A percentile compares a stretch with the other conserved stretches of the same genome.
These are phyloP conservation scores for Siniperca obscura DNA, from an alignment of 2,797 vertebrate genomes.

Conservation along the genomic window DNA sequence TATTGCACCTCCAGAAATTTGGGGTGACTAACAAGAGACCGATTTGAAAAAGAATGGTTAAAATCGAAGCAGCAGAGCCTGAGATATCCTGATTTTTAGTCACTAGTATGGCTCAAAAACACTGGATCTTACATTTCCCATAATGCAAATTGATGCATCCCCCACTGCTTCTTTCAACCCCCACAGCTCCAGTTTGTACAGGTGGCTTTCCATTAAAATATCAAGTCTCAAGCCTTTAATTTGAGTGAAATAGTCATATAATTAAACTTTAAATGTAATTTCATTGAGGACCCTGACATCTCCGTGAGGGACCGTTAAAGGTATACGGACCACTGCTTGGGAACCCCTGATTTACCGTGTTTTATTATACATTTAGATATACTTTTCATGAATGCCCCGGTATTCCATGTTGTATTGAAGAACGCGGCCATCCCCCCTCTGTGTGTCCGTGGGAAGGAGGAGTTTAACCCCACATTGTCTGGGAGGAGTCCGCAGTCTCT, in stretches of 20 bases:
- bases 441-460: constrained; percentile 72
- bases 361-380: not conserved
- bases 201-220: not conserved
- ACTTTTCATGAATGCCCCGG: constrained; percentile 8
- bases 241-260: fast-evolving
- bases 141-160: not conserved
- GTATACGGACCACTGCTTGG: constrained; percentile 33
- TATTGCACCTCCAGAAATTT: not conserved
- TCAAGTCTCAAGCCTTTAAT: not conserved
- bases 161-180: not conserved
- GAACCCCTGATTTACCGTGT: not conserved
- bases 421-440: constrained; percentile 30
- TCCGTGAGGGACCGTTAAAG: not conserved
- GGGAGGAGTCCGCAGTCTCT: constrained; percentile 79
- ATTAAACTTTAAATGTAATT: not conserved
- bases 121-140: constrained; percentile 5
- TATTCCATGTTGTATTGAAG: not conserved
- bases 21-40: not conserved
- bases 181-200: not conserved
- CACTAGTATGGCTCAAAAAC: not conserved
- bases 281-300: not conserved
- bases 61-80: not conserved
- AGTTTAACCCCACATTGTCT: constrained; percentile 81
- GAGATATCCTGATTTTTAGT: not conserved
- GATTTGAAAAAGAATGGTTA: not conserved